Evolutionary conservation across 2,888 invertebrate species (phyloP).

Genomic region (Hydrotaea diabolus): DNA sequence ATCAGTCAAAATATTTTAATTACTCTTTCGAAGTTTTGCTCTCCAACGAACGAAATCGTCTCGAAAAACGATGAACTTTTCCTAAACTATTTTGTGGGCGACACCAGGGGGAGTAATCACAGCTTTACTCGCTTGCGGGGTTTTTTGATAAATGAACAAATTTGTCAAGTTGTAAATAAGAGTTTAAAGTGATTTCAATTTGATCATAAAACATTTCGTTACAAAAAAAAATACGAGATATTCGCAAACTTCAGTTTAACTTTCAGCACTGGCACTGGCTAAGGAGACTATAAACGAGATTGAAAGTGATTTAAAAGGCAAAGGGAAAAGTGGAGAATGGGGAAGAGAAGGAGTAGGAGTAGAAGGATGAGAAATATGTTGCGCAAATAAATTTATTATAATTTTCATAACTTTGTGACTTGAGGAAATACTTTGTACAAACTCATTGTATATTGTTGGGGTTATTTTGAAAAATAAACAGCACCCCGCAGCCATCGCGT

Average conservation of each 20-base stretch:
- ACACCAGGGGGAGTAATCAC: not conserved
- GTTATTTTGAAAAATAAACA: conserved; percentile 28
- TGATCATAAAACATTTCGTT: conserved; percentile 31
- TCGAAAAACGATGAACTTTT: conserved; percentile 6
- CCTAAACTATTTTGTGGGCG: not conserved
- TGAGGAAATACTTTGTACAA: conserved; percentile 36
- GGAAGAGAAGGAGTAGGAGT: not conserved
- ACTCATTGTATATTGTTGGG: conserved; percentile 54
- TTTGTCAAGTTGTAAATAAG: conserved; percentile 36
- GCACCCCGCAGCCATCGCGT: not conserved
- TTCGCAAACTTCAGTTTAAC: not conserved
- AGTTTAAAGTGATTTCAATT: conserved; percentile 39
- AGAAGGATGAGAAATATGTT: not conserved
- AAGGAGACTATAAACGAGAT: not conserved
- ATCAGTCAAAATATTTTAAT: conserved; percentile 5
- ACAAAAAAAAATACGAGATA: not conserved
- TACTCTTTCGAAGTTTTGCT: not conserved
- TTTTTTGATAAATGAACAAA: conserved; percentile 21
- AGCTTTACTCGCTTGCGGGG: not conserved
- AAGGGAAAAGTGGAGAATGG: not conserved
- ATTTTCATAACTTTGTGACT: conserved; percentile 38
- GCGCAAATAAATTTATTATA: conserved; percentile 23
- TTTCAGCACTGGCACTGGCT: not conserved
- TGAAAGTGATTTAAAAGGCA: conserved; percentile 3
- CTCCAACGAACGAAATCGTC: not conserved